Evolutionary conservation across 2,888 invertebrate species (phyloP).

Genomic region (Yponomeuta cagnagella): DNA sequence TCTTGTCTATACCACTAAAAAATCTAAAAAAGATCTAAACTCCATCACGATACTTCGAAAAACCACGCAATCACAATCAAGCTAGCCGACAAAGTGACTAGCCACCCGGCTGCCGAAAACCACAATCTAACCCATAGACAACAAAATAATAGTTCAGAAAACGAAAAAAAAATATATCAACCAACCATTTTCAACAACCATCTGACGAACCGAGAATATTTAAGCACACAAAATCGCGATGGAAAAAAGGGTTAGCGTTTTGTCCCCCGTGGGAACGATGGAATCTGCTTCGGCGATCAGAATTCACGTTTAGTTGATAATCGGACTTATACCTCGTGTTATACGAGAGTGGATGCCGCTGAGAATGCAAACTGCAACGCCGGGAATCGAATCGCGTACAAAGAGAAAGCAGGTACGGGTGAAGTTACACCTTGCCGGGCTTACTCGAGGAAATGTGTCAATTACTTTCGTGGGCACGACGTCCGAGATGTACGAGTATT

Average conservation of each 20-base stretch:
- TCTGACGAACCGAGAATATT: conserved; percentile 16
- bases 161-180: conserved; percentile 12
- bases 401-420: conserved; percentile 35
- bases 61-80: conserved; percentile 16
- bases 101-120: conserved; percentile 16
- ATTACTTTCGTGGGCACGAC: background rate
- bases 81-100: conserved; percentile 18
- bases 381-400: conserved; percentile 30
- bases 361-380: conserved; percentile 20
- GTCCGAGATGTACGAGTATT: background rate
- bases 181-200: conserved; percentile 17
- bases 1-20: too few species aligned
- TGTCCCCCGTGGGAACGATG: conserved; percentile 33
- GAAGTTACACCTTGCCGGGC: conserved; percentile 17
- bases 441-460: background rate
- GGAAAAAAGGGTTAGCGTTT: conserved; percentile 31
- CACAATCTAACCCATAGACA: conserved; percentile 8
- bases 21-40: too few species aligned
- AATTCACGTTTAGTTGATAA: background rate
- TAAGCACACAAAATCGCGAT: conserved; percentile 17
- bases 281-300: background rate
- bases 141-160: background rate
- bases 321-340: too few species aligned
- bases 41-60: background rate
- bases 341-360: background rate